Evolutionary conservation across 1,140 invertebrate genomes (phyloP), one percentile per base, ranked within the genome.

Genomic region (Cherax quadricarinatus): DNA sequence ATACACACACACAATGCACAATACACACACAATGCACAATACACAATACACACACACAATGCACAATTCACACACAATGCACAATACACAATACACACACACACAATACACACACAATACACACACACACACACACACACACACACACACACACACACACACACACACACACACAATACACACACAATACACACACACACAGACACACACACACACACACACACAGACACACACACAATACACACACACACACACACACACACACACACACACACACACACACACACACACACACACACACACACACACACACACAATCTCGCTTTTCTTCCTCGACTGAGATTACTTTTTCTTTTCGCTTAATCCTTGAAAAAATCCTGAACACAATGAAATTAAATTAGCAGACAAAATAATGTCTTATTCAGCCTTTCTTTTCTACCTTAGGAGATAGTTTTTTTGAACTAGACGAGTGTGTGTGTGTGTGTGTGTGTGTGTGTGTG

Each of bases 121-220:
- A 41, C 16, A 81, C 78, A 24, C 78, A 41, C 24, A 80, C 78
- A 80, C 30, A 80, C 78, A 80, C 78, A 80, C 78, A 80, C 78
- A 41, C n/a, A 41, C 30, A 41, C 30, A 41, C 30, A 41, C n/a
- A n/a, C n/a, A n/a, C n/a, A n/a, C n/a, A n/a, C n/a, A n/a, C n/a
- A n/a, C n/a, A n/a, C n/a, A n/a, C n/a, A n/a, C n/a, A n/a, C n/a
- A n/a, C n/a, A n/a, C n/a, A n/a, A n/a, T n/a, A n/a, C n/a, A n/a
- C 30, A 41, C 30, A 41, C 30, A 41, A n/a, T n/a, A n/a, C 30
- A 41, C 30, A 41, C 30, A 41, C 30, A 41, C 30, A 41, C 30
- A 41, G 0, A 41, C 30, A 41, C 30, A 41, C 30, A 41, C 30
- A 41, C 30, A 41, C 30, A 41, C 30, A 41, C 30, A 41, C 30